Evolutionary conservation across 2,797 vertebrate species (phyloP), one percentile per base, ranked within the genome.

Genomic region (Aldrovandia affinis): DNA sequence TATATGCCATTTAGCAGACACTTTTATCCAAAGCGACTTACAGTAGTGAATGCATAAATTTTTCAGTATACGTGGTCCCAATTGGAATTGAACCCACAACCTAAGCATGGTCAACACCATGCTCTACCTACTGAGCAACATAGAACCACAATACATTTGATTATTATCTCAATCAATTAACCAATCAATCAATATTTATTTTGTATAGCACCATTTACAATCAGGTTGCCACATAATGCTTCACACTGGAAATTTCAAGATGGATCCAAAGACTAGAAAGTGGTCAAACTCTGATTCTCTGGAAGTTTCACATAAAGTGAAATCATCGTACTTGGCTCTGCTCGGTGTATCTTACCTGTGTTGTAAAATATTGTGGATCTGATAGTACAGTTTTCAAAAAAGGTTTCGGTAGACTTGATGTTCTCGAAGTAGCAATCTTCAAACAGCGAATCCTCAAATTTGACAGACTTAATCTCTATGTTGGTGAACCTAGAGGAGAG

Each of bases 381-480:
- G 82, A 99, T 95, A 83, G 97, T 98, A 93, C 98, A 99, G 85
- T 99, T 99, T 93, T 97, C 97, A 80, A 99, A 99, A 92, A 97
- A 97, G 50, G 97, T 98, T 89, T 98, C 97, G 0, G 93, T 97
- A 12, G 98, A 98, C 81, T 89, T 97, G 89, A 99, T 88, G 10
- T 98, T 97, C 92, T 99, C 98, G 89, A 99, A 99, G 91, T 96
- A 97, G 89, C 98, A 99, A 54, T 98, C 95, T 80, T 98, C 96
- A 92, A 99, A 99, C 28, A 97, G 90, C 0, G 97, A 96, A 85
- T 98, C 94, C 88, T 98, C 97, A 91, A 99, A 99, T 88, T 96
- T 97, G 39, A 99, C 97, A 0, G 98, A 97, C 87, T 96, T 97
- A 30, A 99, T 96, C 91, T 98, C 97, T 89, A 99, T 99, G 84